Evolutionary conservation across 2,888 invertebrate genomes (phyloP).

Genomic region (Merodon equestris): DNA sequence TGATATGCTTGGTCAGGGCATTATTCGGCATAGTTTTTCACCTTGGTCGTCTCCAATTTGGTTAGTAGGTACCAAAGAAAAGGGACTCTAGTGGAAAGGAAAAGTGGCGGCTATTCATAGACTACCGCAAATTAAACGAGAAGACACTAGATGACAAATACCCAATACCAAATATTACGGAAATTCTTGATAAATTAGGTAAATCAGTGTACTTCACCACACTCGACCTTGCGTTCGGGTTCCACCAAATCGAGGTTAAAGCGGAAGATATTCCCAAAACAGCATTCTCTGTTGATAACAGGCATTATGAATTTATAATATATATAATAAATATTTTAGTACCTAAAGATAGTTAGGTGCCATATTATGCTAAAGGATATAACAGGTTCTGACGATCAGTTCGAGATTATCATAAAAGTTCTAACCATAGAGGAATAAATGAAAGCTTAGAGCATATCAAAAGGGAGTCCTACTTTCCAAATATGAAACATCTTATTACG

Average conservation of each 20-base stretch:
- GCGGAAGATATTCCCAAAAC: conserved; percentile 3
- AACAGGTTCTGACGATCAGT: conserved; percentile 8
- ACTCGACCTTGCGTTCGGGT: neutral
- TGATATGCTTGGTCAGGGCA: conserved; percentile 17
- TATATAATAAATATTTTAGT: neutral
- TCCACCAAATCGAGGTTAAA: conserved; percentile 1
- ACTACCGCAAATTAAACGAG: conserved; percentile 10
- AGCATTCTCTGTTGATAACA: neutral
- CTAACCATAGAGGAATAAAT: conserved; percentile 37
- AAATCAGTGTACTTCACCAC: neutral
- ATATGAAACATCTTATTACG: conserved; percentile 22
- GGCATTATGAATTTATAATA: neutral
- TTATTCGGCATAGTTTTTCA: conserved; percentile 21
- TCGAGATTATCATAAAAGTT: conserved; percentile 15
- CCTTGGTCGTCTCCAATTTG: conserved; percentile 24
- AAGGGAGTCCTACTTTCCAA: conserved; percentile 33
- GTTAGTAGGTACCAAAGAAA: conserved; percentile 29
- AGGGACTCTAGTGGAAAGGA: neutral
- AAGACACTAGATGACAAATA: no score
- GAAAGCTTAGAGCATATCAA: no score
- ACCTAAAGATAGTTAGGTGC: conserved; percentile 36
- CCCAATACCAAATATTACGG: no score
- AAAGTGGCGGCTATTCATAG: conserved; percentile 8
- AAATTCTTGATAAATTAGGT: conserved; percentile 2
- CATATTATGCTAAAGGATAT: conserved; percentile 9